Conservation (phyloP, 2,797 vertebrate genomes). For the Corythornis leucogaster region DNA sequence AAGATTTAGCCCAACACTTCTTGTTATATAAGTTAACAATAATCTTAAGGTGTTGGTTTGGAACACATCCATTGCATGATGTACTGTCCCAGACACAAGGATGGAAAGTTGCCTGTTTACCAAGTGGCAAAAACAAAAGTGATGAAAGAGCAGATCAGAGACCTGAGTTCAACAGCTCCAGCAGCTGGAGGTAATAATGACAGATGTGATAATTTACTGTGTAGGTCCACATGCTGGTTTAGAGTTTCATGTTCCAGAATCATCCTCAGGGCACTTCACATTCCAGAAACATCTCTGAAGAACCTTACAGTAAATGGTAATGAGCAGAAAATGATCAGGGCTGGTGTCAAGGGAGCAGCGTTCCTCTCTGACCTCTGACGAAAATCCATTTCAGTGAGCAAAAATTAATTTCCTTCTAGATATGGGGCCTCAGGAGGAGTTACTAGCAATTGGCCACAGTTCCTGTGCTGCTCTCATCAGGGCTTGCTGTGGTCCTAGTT, state of each 20-base stretch:
- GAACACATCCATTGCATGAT: background rate
- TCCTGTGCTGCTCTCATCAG: background rate
- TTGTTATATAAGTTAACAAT: background rate
- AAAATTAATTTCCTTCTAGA: background rate
- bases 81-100: background rate
- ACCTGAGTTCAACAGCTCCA: background rate
- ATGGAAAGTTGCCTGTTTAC: background rate
- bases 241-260: slow-evolving; percentile 29
- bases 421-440: background rate
- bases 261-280: background rate
- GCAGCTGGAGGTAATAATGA: background rate
- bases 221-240: background rate
- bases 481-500: background rate
- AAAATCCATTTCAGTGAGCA: background rate
- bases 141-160: background rate
- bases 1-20: background rate
- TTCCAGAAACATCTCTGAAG: background rate
- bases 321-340: background rate
- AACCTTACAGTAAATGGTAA: background rate
- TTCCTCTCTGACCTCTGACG: background rate
- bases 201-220: background rate
- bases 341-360: background rate
- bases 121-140: background rate
- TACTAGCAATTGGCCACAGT: background rate
- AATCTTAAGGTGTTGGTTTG: background rate